Evolutionary conservation across 2,888 invertebrate species (phyloP), one percentile per base, ranked within the genome.

Genomic region (Deroplatys truncata): DNA sequence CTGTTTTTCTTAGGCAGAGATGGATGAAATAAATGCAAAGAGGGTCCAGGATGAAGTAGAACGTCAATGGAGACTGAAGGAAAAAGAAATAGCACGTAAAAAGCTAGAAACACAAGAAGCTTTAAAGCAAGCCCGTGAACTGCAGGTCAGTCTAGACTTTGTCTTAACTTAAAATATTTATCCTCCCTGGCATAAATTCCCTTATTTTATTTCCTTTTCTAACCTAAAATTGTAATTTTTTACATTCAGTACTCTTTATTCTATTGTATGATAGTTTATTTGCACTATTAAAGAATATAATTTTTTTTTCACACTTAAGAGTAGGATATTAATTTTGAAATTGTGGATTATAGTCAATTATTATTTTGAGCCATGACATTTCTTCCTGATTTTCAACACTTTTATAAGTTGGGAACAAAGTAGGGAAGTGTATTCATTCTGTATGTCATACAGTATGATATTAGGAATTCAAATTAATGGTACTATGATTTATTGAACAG

Each of bases 1-100:
- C 8, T 13, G 3, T 84, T 29, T 84, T 84, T 35, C 2, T 25
- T 35, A 87, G 91, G 93, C 93, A 10, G 91, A 94, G 83, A 93
- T 94, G 90, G 94, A 95, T 88, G 95, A 95, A 91, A 92, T 95
- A 91, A 94, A 94, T 90, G 94, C 94, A 0, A 91, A 94, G 29
- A 93, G 95, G 83, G 92, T 94, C 20, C 94, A 95, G 91, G 95
- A 95, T 92, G 94, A 95, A 92, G 94, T 94, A 31, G 97, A 97
- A 92, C 93, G 96, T 20, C 95, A 96, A 91, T 97, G 96, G 95
- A 94, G 97, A 1, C 94, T 94, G 20, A 95, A 94, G 90, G 97
- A 97, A 93, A 94, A 95, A 56, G 95, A 95, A 89, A 95, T 94
- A 1, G 96, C 96, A 15, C 92, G 95, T 88, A 95, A 94, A 92